These are phyloP conservation scores for Charaxes varanes DNA, from an alignment of 1,140 invertebrate genomes.

Conservation along the genomic window DNA sequence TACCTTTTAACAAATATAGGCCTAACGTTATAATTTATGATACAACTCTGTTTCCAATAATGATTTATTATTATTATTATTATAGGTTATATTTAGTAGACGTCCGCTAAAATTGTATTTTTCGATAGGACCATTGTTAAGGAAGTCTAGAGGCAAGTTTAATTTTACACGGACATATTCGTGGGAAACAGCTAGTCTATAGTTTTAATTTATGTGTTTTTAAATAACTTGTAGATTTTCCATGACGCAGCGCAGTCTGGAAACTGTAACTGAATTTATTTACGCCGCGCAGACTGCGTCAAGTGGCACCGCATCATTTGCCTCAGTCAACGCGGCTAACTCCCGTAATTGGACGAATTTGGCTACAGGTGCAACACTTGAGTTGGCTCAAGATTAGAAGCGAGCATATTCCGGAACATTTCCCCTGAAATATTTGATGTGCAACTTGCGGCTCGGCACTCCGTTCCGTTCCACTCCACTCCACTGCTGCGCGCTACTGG, in stretches of 20 bases:
- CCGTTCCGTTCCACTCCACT: slow-evolving; percentile 16
- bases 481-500: slow-evolving; percentile 48
- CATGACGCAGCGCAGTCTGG: slow-evolving; percentile 37
- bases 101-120: too few relatives aligned
- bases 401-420: slow-evolving; percentile 56
- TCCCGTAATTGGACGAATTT: slow-evolving; percentile 72
- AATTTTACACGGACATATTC: too few relatives aligned
- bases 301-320: slow-evolving; percentile 69
- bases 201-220: too few relatives aligned
- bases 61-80: too few relatives aligned
- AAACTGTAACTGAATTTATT: slow-evolving; percentile 61
- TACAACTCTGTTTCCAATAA: too few relatives aligned
- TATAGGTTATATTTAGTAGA: too few relatives aligned
- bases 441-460: slow-evolving; percentile 52
- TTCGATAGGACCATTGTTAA: too few relatives aligned
- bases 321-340: slow-evolving; percentile 65
- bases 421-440: slow-evolving; percentile 63
- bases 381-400: slow-evolving; percentile 69
- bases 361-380: slow-evolving; percentile 69
- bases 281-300: slow-evolving; percentile 48
- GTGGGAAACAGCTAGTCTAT: too few relatives aligned
- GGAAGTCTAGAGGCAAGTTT: too few relatives aligned
- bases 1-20: too few relatives aligned
- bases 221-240: too few relatives aligned
- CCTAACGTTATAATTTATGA: too few relatives aligned